Conservation (phyloP, 2,888 invertebrate genomes). For the Yponomeuta sedellus region DNA sequence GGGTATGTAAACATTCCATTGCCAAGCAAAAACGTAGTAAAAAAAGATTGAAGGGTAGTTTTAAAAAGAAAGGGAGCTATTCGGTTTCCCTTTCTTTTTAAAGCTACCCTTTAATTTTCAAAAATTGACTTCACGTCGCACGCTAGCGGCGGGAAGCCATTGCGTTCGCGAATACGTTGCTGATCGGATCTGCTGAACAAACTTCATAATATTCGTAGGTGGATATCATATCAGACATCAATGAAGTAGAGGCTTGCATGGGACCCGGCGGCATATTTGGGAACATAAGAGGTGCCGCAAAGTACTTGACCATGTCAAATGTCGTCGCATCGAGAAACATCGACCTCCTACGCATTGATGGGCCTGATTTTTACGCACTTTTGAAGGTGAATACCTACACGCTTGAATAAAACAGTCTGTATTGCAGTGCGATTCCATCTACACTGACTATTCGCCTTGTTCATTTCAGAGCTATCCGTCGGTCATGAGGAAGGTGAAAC, state of each 20-base stretch:
- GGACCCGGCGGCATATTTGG: conserved; percentile 71
- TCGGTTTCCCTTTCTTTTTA: too few relatives aligned
- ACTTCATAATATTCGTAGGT: conserved; percentile 36
- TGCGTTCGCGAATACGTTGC: too few relatives aligned
- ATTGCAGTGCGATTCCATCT: neutral
- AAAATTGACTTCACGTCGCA: too few relatives aligned
- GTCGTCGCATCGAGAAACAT: conserved; percentile 66
- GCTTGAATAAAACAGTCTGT: neutral
- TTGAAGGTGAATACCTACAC: conserved; percentile 53
- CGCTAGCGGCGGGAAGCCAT: too few relatives aligned
- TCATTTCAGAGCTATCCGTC: conserved; percentile 63
- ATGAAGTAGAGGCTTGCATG: conserved; percentile 69
- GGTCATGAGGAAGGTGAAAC: conserved; percentile 57
- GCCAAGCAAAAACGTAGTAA: too few relatives aligned
- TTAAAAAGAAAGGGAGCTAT: too few relatives aligned
- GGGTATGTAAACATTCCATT: too few relatives aligned
- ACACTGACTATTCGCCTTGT: neutral
- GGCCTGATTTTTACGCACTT: conserved; percentile 61
- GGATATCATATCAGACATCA: conserved; percentile 54
- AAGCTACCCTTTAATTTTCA: too few relatives aligned
- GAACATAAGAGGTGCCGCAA: conserved; percentile 59
- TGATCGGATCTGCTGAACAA: too few relatives aligned
- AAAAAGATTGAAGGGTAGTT: too few relatives aligned
- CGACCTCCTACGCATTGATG: conserved; percentile 62
- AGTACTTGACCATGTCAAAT: conserved; percentile 60